Conservation (phyloP, 2,113 vertebrate genomes). For the Pluvianellus socialis region DNA sequence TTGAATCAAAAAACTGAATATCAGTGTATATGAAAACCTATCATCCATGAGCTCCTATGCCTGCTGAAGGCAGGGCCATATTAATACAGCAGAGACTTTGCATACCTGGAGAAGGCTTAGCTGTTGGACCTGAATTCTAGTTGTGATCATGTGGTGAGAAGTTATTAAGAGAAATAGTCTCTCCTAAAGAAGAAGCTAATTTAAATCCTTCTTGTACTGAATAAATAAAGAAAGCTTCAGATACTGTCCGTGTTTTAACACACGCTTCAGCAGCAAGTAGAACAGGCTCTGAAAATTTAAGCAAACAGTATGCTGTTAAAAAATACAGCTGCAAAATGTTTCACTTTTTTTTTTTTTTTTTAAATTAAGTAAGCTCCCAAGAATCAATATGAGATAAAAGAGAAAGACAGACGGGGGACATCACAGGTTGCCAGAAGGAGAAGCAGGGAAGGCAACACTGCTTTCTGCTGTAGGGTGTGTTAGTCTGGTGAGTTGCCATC, state of each 20-base stretch:
- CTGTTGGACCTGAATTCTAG: not conserved
- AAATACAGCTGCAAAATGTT: not conserved
- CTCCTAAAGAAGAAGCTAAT: not conserved
- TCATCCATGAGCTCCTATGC: not conserved
- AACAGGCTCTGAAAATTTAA: not conserved
- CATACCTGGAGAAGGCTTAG: not conserved
- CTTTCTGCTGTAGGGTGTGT: not conserved
- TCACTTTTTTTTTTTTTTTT: not conserved
- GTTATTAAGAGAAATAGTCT: not conserved
- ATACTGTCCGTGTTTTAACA: accelerated
- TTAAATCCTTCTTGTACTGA: not conserved
- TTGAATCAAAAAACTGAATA: not conserved
- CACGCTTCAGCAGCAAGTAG: not conserved
- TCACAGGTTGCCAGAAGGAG: not conserved
- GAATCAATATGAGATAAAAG: not conserved
- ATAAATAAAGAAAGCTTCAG: not conserved
- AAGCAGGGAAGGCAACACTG: not conserved
- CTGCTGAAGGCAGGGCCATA: not conserved
- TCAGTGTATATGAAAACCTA: not conserved
- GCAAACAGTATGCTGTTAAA: not conserved
- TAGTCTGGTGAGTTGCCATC: not conserved
- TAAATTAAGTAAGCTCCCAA: not conserved
- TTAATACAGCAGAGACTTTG: not conserved
- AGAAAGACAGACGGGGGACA: not conserved
- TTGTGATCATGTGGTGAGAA: not conserved